These are phyloP conservation scores for Diachasmimorpha longicaudata DNA, from an alignment of 1,140 invertebrate genomes.

Conservation along the genomic window DNA sequence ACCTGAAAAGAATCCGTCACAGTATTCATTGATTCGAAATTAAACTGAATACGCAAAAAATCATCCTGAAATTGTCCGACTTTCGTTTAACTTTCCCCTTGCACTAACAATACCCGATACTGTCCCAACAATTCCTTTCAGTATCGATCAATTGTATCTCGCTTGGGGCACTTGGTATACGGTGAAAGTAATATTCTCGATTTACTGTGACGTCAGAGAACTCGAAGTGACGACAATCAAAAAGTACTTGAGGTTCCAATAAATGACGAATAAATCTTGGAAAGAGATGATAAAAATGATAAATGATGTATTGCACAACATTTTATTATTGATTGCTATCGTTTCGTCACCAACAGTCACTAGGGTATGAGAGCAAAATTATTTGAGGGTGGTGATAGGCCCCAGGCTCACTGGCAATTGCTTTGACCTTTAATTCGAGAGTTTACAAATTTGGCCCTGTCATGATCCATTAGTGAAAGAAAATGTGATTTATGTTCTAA, in stretches of 20 bases:
- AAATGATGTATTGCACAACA: neutral
- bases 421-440: neutral
- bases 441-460: too few relatives aligned
- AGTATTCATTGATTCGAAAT: neutral
- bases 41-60: neutral
- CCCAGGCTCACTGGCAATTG: neutral
- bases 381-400: neutral
- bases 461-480: too few relatives aligned
- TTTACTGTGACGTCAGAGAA: neutral
- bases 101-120: neutral
- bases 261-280: neutral
- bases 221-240: neutral
- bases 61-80: neutral
- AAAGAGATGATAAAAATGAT: neutral
- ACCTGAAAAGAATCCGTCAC: too few relatives aligned
- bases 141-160: neutral
- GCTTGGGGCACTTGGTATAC: neutral
- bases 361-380: neutral
- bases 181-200: neutral
- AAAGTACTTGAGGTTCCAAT: neutral
- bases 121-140: neutral
- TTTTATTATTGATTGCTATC: neutral
- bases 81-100: constrained; percentile 10
- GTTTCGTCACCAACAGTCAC: neutral
- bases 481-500: too few relatives aligned